Conservation (phyloP, 2,113 vertebrate species). For the Chrysemys picta region DNA sequence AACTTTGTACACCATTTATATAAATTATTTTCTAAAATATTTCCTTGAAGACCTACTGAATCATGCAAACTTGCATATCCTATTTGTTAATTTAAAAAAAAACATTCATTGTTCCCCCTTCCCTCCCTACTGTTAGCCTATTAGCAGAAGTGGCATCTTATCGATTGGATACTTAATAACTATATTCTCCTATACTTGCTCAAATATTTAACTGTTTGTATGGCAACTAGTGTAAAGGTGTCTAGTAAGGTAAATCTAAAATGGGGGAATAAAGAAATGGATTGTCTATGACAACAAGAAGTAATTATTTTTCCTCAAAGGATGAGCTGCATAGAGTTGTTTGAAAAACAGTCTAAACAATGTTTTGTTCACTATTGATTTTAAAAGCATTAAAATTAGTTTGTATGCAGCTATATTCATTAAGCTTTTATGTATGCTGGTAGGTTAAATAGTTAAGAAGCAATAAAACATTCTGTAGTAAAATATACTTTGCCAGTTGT, state of each 20-base stretch:
- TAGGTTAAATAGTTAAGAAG: conserved; percentile 71
- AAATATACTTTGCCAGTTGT: conserved; percentile 69
- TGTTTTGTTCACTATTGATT: conserved; percentile 79
- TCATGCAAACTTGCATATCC: conserved; percentile 12
- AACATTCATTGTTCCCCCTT: background rate
- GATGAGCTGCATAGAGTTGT: conserved; percentile 65
- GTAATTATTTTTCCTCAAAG: conserved; percentile 77
- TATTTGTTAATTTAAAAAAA: conserved; percentile 50
- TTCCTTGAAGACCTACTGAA: conserved; percentile 51
- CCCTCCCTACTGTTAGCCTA: conserved; percentile 16
- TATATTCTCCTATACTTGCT: conserved; percentile 44
- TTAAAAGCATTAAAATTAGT: conserved; percentile 81
- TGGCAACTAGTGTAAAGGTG: conserved; percentile 32
- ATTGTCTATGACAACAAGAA: conserved; percentile 75
- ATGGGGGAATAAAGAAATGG: conserved; percentile 67
- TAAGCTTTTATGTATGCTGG: conserved; percentile 72
- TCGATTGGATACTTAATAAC: conserved; percentile 71
- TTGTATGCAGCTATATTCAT: conserved; percentile 75
- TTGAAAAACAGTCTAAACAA: conserved; percentile 76
- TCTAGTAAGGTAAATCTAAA: conserved; percentile 51
- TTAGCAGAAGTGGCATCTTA: conserved; percentile 60
- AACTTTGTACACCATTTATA: conserved; percentile 59
- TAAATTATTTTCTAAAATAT: conserved; percentile 53
- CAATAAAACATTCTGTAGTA: conserved; percentile 70
- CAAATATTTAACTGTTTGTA: conserved; percentile 71